Conservation (phyloP, 2,113 vertebrate species). For the Phaethornis superciliosus region DNA sequence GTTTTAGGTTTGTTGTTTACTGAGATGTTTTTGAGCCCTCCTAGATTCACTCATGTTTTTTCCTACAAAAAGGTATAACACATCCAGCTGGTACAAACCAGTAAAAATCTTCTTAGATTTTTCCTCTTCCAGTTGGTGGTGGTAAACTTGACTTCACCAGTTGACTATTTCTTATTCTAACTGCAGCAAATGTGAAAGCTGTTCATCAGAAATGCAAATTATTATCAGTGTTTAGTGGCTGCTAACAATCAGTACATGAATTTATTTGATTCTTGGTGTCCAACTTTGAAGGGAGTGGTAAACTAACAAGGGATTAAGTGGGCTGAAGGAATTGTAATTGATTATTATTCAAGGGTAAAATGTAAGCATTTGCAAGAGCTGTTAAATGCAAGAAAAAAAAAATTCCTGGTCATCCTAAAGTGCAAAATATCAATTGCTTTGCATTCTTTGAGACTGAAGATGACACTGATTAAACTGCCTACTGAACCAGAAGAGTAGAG, state of each 20-base stretch:
- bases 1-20: background rate
- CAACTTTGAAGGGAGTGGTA: background rate
- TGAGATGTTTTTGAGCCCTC: background rate
- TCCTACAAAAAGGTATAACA: background rate
- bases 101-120: background rate
- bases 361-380: background rate
- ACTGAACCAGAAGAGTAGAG: background rate
- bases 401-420: background rate
- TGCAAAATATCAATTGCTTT: background rate
- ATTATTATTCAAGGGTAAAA: constrained; percentile 6
- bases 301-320: background rate
- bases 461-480: background rate
- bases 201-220: background rate
- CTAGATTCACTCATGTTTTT: background rate
- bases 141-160: background rate
- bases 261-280: background rate
- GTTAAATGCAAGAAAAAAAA: background rate
- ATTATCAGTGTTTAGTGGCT: background rate
- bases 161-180: background rate
- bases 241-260: background rate
- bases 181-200: background rate
- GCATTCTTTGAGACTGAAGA: background rate
- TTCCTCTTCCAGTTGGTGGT: background rate
- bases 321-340: constrained; percentile 6
- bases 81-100: background rate